Evolutionary conservation across 2,797 vertebrate genomes (phyloP).

Genomic region (Sebastiscus albofasciatus): DNA sequence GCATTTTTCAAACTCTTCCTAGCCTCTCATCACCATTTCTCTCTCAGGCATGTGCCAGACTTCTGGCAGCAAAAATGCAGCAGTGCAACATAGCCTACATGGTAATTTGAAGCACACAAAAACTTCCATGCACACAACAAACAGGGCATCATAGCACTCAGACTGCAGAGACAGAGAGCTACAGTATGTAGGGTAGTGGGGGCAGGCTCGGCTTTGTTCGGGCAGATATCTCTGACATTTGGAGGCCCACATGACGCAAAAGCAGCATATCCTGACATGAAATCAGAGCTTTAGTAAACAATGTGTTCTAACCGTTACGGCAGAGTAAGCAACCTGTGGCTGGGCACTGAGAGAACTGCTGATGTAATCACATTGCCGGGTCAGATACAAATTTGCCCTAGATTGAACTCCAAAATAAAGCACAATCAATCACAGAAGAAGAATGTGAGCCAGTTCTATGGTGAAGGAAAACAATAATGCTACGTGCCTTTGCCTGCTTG

Average conservation of each 20-base stretch:
- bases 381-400: slow-evolving; percentile 36
- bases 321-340: slow-evolving; percentile 27
- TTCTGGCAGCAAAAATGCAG: neutral
- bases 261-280: slow-evolving; percentile 37
- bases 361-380: slow-evolving; percentile 22
- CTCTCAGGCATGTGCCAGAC: slow-evolving; percentile 5
- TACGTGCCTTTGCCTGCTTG: neutral
- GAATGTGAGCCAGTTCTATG: slow-evolving; percentile 22
- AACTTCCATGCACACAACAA: neutral
- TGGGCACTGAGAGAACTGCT: neutral
- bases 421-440: slow-evolving; percentile 27
- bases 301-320: slow-evolving; percentile 18
- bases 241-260: slow-evolving; percentile 1
- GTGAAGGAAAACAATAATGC: slow-evolving; percentile 19
- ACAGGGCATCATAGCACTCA: slow-evolving; percentile 10
- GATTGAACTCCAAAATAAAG: slow-evolving; percentile 42
- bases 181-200: slow-evolving; percentile 25
- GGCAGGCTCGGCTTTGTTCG: slow-evolving; percentile 54
- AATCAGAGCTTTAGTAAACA: slow-evolving; percentile 51
- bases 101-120: neutral
- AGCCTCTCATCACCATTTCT: slow-evolving; percentile 10
- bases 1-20: neutral
- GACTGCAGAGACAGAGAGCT: slow-evolving; percentile 9
- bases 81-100: neutral
- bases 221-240: slow-evolving; percentile 46